phyloP scores from a whole-genome alignment of 2,113 vertebrate species.

The Aspidoscelis tigris region DNA sequence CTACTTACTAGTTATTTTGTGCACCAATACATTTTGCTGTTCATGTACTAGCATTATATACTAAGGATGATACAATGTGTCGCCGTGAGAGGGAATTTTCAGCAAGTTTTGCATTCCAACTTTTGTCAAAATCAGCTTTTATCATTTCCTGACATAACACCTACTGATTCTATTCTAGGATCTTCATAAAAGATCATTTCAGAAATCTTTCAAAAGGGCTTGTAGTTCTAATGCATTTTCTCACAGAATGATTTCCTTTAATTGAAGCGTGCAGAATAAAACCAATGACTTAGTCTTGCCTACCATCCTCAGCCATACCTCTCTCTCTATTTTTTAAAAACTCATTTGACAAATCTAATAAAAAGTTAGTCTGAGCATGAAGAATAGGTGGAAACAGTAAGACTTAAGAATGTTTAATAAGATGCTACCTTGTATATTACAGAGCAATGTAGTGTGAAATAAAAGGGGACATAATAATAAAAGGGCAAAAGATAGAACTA shows the following conservation, averaged over 20 bases:
- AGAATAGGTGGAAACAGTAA: neutral
- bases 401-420: neutral
- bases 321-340: neutral
- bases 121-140: conserved; percentile 31
- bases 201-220: neutral
- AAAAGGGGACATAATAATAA: neutral
- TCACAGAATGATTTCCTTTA: neutral
- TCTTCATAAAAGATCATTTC: neutral
- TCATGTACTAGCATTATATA: neutral
- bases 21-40: neutral
- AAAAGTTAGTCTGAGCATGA: neutral
- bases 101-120: conserved; percentile 19
- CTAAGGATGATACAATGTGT: neutral
- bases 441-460: neutral
- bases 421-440: neutral
- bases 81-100: neutral
- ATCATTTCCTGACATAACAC: conserved; percentile 27
- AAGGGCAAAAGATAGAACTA: neutral
- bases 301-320: neutral
- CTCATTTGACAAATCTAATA: neutral
- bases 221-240: neutral
- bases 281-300: neutral
- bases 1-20: conserved; percentile 1
- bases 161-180: neutral
- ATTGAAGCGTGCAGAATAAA: neutral